Percentiles rank a stretch among this genome's conserved stretches.
Conservation (phyloP, 2,113 vertebrate genomes). For the Embiotoca jacksoni region DNA sequence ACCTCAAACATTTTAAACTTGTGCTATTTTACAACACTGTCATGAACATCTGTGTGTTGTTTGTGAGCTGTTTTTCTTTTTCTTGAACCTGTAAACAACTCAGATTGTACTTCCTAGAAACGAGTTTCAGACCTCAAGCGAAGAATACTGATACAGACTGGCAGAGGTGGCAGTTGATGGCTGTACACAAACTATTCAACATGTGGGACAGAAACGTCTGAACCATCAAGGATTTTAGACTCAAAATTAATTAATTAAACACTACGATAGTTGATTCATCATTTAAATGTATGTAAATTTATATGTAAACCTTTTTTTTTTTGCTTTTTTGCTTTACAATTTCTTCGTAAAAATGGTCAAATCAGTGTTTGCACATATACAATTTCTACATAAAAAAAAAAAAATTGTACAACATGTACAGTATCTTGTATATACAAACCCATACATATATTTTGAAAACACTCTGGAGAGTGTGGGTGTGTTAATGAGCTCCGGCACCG, state of each 20-base stretch:
- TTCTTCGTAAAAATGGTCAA: background rate
- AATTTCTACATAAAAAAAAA: background rate
- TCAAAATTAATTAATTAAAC: no score
- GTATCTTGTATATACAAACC: background rate
- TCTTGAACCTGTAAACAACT: background rate
- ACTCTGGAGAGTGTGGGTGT: constrained; percentile 59
- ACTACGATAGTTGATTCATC: no score
- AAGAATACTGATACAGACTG: background rate
- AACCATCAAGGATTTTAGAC: no score
- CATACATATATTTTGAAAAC: constrained; percentile 65
- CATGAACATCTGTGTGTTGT: no score
- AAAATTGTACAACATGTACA: background rate
- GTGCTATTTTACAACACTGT: no score
- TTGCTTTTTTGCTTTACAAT: background rate
- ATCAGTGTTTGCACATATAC: background rate
- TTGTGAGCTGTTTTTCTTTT: background rate
- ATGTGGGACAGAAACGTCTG: no score
- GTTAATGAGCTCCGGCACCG: constrained; percentile 54
- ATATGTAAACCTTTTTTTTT: background rate
- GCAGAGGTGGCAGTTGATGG: no score
- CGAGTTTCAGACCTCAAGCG: background rate
- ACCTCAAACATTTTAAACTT: background rate
- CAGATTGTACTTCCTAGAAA: background rate
- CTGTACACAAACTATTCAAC: no score
- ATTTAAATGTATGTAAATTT: no score